Evolutionary conservation across 2,888 invertebrate species (phyloP).

Genomic region (Drosophila ezoana): DNA sequence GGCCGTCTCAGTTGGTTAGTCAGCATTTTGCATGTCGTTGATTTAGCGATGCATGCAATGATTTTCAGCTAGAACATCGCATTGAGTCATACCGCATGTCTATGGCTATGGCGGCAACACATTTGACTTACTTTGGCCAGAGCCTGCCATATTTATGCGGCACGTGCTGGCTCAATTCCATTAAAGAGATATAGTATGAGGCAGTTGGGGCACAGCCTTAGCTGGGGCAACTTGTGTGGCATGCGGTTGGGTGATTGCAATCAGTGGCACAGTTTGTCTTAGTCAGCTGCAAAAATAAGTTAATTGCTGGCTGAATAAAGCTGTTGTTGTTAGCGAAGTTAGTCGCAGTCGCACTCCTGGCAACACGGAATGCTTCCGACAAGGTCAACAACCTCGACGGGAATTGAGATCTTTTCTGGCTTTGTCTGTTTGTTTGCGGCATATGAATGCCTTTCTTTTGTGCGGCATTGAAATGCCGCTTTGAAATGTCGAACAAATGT

Average conservation of each 20-base stretch:
- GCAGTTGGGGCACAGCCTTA: neutral
- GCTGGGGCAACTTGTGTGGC: conserved; percentile 65
- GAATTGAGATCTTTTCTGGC: conserved; percentile 63
- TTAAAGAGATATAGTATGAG: conserved; percentile 19
- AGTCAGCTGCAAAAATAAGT: conserved; percentile 73
- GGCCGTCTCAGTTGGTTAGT: conserved; percentile 65
- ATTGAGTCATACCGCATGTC: conserved; percentile 24
- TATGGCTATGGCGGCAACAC: conserved; percentile 1
- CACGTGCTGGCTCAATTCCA: conserved; percentile 43
- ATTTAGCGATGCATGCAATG: conserved; percentile 49
- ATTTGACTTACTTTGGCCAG: conserved; percentile 23
- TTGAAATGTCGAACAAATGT: conserved; percentile 79
- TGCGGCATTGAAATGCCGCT: conserved; percentile 55
- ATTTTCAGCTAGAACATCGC: conserved; percentile 40
- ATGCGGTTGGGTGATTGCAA: conserved; percentile 58
- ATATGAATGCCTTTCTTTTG: conserved; percentile 68
- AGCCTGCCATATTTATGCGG: conserved; percentile 22
- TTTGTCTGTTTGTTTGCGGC: conserved; percentile 32
- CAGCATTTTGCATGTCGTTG: conserved; percentile 63
- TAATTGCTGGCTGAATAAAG: conserved; percentile 61
- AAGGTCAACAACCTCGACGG: conserved; percentile 68
- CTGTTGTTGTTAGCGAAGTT: conserved; percentile 10
- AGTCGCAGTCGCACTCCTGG: conserved; percentile 30
- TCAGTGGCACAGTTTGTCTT: conserved; percentile 72
- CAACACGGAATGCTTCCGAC: conserved; percentile 33